Percentiles rank a stretch among this genome's conserved stretches.
These are phyloP conservation scores for Clarias platycephalus DNA, from an alignment of 2,797 vertebrate genomes.

Conservation along the genomic window DNA sequence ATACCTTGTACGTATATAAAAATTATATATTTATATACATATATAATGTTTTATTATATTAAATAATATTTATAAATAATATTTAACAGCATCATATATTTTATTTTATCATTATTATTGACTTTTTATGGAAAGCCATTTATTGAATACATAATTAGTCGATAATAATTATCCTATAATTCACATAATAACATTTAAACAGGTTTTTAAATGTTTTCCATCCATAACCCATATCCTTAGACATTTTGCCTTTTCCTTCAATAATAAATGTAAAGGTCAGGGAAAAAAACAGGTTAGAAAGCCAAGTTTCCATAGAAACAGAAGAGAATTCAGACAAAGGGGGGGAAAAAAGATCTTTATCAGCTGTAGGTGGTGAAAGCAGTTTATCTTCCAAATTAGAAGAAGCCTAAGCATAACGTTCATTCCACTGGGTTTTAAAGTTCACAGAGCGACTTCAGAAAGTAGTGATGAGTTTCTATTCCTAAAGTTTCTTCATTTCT, in stretches of 20 bases:
- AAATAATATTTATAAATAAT: no score
- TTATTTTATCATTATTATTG: neutral
- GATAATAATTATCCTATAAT: neutral
- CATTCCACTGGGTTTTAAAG: neutral
- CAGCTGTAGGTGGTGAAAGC: slow-evolving; percentile 13
- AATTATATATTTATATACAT: no score
- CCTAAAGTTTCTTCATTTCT: slow-evolving; percentile 1
- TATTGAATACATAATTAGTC: neutral
- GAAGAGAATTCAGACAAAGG: neutral
- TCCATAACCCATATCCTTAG: neutral
- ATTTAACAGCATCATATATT: neutral
- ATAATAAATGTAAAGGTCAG: neutral
- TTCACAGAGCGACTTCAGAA: slow-evolving; percentile 8
- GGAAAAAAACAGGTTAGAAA: neutral
- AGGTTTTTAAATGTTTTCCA: neutral
- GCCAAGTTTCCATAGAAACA: slow-evolving; percentile 7
- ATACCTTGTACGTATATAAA: no score
- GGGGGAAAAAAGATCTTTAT: neutral
- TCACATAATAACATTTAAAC: no score
- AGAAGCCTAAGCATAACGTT: neutral
- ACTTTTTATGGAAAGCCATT: neutral
- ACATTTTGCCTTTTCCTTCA: neutral
- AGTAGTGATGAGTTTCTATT: slow-evolving; percentile 6
- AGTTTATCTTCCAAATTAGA: neutral
- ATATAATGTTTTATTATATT: no score